Percentiles rank a stretch among this genome's conserved stretches.
phyloP scores from a whole-genome alignment of 2,888 invertebrate genomes.

The Torymus aiolomorphi region DNA sequence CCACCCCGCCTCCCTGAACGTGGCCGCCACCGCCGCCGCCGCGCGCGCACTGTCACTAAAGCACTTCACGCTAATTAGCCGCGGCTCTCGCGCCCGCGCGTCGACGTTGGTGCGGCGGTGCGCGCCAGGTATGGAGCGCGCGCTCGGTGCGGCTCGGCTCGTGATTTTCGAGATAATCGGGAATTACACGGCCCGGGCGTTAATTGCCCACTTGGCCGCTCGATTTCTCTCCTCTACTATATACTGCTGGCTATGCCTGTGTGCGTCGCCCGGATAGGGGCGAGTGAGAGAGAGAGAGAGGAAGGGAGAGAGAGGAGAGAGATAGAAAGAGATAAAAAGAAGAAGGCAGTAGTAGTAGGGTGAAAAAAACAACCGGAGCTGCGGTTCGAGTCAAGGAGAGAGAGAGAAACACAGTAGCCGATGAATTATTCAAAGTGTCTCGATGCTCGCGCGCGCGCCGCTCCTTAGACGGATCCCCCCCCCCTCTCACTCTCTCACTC shows the following conservation, averaged over 20 bases:
- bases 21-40: slow-evolving; percentile 25
- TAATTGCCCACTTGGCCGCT: slow-evolving; percentile 53
- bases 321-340: not conserved
- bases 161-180: slow-evolving; percentile 65
- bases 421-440: slow-evolving; percentile 54
- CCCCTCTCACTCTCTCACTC: too few relatives aligned
- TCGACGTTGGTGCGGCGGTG: too few relatives aligned
- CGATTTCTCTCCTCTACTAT: slow-evolving; percentile 13
- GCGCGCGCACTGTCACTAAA: slow-evolving; percentile 44
- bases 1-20: slow-evolving; percentile 45
- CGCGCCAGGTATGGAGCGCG: too few relatives aligned
- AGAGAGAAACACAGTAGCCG: not conserved
- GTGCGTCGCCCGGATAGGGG: slow-evolving; percentile 5
- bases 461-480: slow-evolving; percentile 42
- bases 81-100: not conserved
- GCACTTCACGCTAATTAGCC: slow-evolving; percentile 60
- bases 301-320: not conserved
- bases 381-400: not conserved
- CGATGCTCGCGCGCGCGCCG: slow-evolving; percentile 14
- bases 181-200: slow-evolving; percentile 60
- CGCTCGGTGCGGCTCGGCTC: slow-evolving; percentile 48
- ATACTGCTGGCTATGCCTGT: too few relatives aligned
- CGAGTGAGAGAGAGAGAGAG: slow-evolving; percentile 30
- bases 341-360: not conserved
- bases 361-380: not conserved